Percentiles rank a stretch among this genome's conserved stretches.
phyloP scores from a whole-genome alignment of 2,888 invertebrate genomes.

The Pilophorus perplexus region DNA sequence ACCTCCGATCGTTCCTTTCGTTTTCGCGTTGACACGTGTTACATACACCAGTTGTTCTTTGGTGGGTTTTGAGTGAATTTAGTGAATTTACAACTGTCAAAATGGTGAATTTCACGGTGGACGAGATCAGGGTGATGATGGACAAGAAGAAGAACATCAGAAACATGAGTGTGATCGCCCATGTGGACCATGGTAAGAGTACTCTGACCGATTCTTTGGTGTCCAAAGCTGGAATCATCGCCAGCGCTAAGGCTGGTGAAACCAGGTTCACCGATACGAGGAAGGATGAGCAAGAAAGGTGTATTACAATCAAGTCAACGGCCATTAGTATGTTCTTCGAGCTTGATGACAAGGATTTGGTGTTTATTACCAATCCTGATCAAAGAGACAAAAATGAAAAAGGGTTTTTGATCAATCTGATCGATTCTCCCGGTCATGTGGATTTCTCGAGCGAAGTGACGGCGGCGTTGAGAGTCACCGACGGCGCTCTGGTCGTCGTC shows the following conservation, averaged over 20 bases:
- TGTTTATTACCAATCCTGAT: conserved; percentile 86
- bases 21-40: too few species aligned
- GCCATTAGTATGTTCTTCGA: conserved; percentile 99
- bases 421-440: conserved; percentile 99
- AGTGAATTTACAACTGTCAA: conserved; percentile 25
- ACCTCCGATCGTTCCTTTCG: too few species aligned
- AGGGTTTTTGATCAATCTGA: conserved; percentile 99
- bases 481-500: conserved; percentile 98
- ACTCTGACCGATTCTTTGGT: conserved; percentile 99
- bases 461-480: conserved; percentile 98
- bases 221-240: conserved; percentile 99
- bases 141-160: conserved; percentile 99
- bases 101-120: conserved; percentile 99
- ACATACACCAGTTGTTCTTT: too few species aligned
- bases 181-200: conserved; percentile 99
- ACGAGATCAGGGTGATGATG: conserved; percentile 99
- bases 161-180: conserved; percentile 99
- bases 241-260: conserved; percentile 97
- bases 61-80: too few species aligned
- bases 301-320: conserved; percentile 99
- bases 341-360: conserved; percentile 88
- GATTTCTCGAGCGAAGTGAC: conserved; percentile 99
- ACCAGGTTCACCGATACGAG: conserved; percentile 99
- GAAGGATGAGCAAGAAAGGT: conserved; percentile 99
- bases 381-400: conserved; percentile 86